Evolutionary conservation across 2,113 vertebrate species (phyloP), one percentile per base, ranked within the genome.

Genomic region (Cryptotis parvus): DNA sequence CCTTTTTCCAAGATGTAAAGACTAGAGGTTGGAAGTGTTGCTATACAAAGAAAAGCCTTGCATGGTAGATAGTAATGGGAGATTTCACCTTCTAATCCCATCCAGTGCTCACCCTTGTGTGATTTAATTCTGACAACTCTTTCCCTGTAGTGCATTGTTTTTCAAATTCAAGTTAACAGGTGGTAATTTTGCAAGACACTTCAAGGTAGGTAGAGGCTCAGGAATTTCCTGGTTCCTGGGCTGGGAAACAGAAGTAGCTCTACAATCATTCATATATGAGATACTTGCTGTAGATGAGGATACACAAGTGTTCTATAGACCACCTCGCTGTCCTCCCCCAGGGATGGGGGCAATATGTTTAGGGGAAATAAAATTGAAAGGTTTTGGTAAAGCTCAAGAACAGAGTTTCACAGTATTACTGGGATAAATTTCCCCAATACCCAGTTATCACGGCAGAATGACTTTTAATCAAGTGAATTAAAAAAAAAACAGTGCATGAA

Each of bases 161-260:
- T 80, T 75, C 58, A 68, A 26, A 29, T 79, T 94, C 84, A 68
- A 74, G 66, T 79, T 65, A 73, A 58, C 43, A 52, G 37, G 29
- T 18, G 10, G 18, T 43, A 35, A 80, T 73, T 86, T 35, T 63
- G 4, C 61, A 65, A 73, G 69, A 49, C 7, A 41, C 37, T 82
- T 10, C 49, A 69, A 88, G 87, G 75, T 33, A 58, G 49, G 29
- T 66, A 49, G 61, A 81, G 16, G 14, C 27, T 70, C n/a, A 55
- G 49, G 33, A 41, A 66, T 41, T 81, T 92, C 55, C 55, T 78
- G 65, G 45, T 81, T 92, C 55, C 55, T 78, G 65, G 45, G 80
- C 41, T 74, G 22, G 45, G 33, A 65, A 91, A 81, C n/a, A 27
- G 16, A 41, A 87, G n/a, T 22, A 33, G 27, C 27, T 24, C 9